phyloP scores from a whole-genome alignment of 1,140 invertebrate species.

The Maconellicoccus hirsutus region DNA sequence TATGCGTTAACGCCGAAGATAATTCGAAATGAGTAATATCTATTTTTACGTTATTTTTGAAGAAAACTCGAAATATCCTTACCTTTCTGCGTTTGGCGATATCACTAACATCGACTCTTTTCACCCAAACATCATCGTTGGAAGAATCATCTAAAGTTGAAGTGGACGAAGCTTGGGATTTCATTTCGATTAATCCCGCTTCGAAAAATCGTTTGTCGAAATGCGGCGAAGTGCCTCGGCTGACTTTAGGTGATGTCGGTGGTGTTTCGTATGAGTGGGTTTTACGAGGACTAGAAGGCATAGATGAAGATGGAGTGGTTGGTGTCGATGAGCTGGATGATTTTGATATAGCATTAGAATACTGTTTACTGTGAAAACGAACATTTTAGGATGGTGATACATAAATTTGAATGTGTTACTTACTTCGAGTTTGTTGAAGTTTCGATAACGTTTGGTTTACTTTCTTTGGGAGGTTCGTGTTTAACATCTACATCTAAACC shows the following conservation, averaged over 20 bases:
- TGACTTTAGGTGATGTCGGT: constrained; percentile 28
- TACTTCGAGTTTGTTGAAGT: not conserved
- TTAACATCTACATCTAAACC: constrained; percentile 48
- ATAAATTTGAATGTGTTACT: not conserved
- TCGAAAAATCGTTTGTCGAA: constrained; percentile 68
- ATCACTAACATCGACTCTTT: constrained; percentile 39
- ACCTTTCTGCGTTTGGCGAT: constrained; percentile 33
- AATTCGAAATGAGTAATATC: too few species aligned
- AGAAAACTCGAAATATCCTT: constrained; percentile 13
- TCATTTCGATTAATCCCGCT: constrained; percentile 65
- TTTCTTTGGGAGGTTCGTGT: not conserved
- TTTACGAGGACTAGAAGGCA: constrained; percentile 41
- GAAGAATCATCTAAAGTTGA: constrained; percentile 46
- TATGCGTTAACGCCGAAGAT: too few species aligned
- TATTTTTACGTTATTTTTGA: too few species aligned
- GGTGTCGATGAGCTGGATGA: constrained; percentile 28
- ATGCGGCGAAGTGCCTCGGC: constrained; percentile 41
- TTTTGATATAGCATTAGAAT: not conserved
- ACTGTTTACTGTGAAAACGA: not conserved
- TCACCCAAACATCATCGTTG: constrained; percentile 58
- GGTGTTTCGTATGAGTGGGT: constrained; percentile 37
- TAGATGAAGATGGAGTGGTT: constrained; percentile 36
- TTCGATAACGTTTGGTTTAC: not conserved
- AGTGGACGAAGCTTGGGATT: constrained; percentile 51
- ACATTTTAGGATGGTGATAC: not conserved